Base-by-base conservation (phyloP, 2,888 invertebrate species). In the Resseliella maxima region DNA sequence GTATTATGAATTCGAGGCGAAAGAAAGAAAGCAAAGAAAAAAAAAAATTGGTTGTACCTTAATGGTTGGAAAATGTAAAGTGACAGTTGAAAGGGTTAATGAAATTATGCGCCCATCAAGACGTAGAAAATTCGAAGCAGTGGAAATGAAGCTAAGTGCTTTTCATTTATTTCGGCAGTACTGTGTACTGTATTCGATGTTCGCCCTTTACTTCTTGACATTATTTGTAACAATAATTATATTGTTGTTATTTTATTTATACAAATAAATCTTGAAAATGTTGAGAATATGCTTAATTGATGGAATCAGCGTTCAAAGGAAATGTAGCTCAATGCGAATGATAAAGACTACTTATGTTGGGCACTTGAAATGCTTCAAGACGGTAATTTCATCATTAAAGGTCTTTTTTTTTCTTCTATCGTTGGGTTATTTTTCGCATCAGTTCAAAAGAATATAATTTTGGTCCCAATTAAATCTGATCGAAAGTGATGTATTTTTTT, bases 71-170 rank as follows among this genome's bases (percentile, higher is more conserved):
- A 72, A 72, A 72, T 72, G 10, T 31, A 72, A 35, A 72, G 72
- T 72, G 72, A 72, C 72, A 72, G 72, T 72, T 72, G 72, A 72
- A 72, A 72, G 72, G 72, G 72, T 72, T 72, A 72, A 72, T 72
- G 31, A 72, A 72, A 72, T 72, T 72, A 72, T 72, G 72, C 72
- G 72, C 72, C 31, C 72, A 72, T 72, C 72, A 72, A 72, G 72
- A 72, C 72, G 72, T 15, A 72, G 24, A 24, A 59, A 59, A 59
- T 24, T 59, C 24, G 15, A 50, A 18, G 21, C 10, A 18, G 50
- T 18, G 21, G 24, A 59, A 24, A n/a, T 5, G 24, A n/a, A 59
- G 24, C 72, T 72, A 72, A 72, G 72, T 72, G 72, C 72, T 72
- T 72, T 72, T 18, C 31, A 31, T 72, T 72, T 72, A 10, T 31